Conservation (phyloP, 2,113 vertebrate species). For the Melanotaenia duboulayi region DNA sequence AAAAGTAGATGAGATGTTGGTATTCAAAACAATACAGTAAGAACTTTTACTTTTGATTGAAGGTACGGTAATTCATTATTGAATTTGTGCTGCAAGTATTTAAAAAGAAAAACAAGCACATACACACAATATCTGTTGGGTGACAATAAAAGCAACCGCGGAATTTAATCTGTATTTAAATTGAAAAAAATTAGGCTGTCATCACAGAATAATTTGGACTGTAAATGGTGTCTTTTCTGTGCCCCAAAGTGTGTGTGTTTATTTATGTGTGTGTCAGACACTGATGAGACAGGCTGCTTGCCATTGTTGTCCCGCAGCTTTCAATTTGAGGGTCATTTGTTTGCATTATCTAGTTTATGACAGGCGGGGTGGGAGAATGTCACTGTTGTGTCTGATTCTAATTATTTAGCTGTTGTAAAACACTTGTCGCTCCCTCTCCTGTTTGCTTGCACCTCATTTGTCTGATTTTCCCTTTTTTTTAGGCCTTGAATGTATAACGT, state of each 20-base stretch:
- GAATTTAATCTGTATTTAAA: conserved; percentile 64
- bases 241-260: conserved; percentile 15
- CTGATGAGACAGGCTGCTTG: conserved; percentile 29
- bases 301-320: conserved; percentile 40
- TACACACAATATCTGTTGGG: not conserved
- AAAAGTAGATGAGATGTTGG: conserved; percentile 20
- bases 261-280: not conserved
- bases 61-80: conserved; percentile 48
- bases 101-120: not conserved
- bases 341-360: conserved; percentile 65
- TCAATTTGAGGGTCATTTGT: conserved; percentile 71
- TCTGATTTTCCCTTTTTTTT: conserved; percentile 16
- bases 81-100: conserved; percentile 3
- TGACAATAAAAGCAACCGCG: conserved; percentile 34
- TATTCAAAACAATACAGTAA: conserved; percentile 27
- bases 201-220: conserved; percentile 58
- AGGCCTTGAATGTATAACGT: too few species aligned
- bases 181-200: conserved; percentile 62
- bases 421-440: conserved; percentile 53
- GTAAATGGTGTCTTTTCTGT: conserved; percentile 41
- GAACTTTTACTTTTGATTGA: conserved; percentile 32
- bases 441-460: conserved; percentile 53
- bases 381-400: conserved; percentile 61
- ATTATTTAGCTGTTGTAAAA: conserved; percentile 71
- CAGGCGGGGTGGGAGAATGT: conserved; percentile 58